Evolutionary conservation across 1,140 invertebrate genomes (phyloP).

Genomic region (Hypsibius dujardini): DNA sequence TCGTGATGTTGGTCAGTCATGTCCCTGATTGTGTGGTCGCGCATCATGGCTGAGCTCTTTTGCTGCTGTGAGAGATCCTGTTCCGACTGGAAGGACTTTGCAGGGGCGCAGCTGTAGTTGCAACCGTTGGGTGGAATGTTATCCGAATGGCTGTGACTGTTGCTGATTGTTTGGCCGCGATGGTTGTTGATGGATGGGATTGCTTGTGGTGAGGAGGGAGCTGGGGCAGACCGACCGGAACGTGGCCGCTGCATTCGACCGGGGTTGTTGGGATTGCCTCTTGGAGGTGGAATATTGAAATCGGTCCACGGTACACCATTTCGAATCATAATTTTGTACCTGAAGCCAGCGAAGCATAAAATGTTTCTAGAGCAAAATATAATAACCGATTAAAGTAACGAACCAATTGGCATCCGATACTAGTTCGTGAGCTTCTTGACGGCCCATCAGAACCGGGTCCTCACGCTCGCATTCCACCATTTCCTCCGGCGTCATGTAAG

Average conservation of each 20-base stretch:
- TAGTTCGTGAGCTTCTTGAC: neutral
- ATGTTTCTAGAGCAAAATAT: neutral
- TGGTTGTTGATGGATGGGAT: neutral
- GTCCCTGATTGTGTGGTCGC: neutral
- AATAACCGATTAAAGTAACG: neutral
- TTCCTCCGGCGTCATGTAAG: neutral
- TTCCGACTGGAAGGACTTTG: neutral
- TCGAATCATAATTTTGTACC: neutral
- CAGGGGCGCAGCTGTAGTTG: neutral
- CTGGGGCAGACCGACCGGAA: neutral
- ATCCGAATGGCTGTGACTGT: neutral
- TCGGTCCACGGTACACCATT: neutral
- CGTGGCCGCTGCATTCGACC: neutral
- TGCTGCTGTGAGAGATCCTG: neutral
- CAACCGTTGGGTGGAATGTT: neutral
- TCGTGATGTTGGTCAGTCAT: neutral
- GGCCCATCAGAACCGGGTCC: neutral
- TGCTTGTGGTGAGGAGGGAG: no score
- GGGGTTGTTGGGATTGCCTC: neutral
- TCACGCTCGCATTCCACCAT: conserved; percentile 9
- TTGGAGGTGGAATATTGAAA: neutral
- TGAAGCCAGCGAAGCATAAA: neutral
- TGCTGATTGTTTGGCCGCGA: neutral
- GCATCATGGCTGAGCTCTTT: neutral
- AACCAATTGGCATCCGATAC: conserved; percentile 5